Evolutionary conservation across 2,797 vertebrate species (phyloP).

Genomic region (Peromyscus eremicus): DNA sequence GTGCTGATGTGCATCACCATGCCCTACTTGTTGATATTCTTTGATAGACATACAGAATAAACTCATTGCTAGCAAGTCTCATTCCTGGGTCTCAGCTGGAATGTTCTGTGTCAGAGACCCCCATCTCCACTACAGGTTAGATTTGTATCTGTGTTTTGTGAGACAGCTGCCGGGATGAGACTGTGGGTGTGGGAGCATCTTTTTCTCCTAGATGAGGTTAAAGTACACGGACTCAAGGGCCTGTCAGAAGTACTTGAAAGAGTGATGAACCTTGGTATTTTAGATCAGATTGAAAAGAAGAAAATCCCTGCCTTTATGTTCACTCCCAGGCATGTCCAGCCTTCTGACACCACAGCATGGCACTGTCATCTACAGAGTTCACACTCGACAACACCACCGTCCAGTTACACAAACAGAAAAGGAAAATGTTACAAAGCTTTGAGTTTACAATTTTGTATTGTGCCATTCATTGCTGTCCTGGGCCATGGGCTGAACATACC

Average conservation of each 20-base stretch:
- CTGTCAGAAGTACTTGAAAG: neutral
- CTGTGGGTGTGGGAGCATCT: neutral
- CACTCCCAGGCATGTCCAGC: neutral
- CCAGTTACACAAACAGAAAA: neutral
- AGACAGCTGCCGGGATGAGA: neutral
- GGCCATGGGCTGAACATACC: neutral
- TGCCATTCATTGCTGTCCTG: neutral
- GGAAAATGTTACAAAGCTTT: neutral
- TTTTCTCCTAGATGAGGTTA: neutral
- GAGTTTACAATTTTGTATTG: neutral
- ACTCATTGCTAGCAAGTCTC: neutral
- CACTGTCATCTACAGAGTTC: neutral
- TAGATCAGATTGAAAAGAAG: neutral
- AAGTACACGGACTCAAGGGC: neutral
- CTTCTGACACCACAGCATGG: neutral
- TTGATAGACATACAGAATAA: neutral
- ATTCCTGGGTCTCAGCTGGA: neutral
- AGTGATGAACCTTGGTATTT: conserved; percentile 35
- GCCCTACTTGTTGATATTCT: neutral
- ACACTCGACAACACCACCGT: neutral
- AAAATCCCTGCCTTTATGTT: neutral
- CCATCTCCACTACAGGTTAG: neutral
- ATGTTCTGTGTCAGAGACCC: neutral
- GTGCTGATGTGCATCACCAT: neutral
- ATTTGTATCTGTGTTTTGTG: neutral